Evolutionary conservation across 2,797 vertebrate genomes (phyloP).

Genomic region (Pristis pectinata): DNA sequence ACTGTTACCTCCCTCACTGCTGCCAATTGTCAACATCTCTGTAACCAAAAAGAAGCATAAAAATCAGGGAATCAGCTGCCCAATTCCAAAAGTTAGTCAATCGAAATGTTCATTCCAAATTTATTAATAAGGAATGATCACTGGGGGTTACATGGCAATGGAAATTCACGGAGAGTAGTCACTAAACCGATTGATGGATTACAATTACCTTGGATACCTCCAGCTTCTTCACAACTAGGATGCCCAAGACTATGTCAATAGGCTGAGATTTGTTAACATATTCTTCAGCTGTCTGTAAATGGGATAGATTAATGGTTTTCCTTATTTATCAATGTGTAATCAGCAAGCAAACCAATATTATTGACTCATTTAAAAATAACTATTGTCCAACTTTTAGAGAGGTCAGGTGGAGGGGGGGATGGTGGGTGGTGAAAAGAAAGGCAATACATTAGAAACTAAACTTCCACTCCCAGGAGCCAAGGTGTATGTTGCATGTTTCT

Average conservation of each 20-base stretch:
- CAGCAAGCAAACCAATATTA: conserved; percentile 17
- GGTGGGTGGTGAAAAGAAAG: too few relatives aligned
- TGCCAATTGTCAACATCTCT: neutral
- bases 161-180: neutral
- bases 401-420: neutral
- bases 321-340: conserved; percentile 14
- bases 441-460: neutral
- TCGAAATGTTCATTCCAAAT: neutral
- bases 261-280: neutral
- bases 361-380: neutral
- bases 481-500: neutral
- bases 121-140: neutral
- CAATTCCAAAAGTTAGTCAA: neutral
- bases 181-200: neutral
- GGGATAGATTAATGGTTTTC: conserved; percentile 32
- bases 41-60: neutral
- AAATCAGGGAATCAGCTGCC: neutral
- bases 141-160: neutral
- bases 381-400: neutral
- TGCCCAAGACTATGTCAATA: neutral
- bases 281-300: conserved; percentile 1
- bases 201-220: neutral
- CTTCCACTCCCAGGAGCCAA: neutral
- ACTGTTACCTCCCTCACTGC: too few relatives aligned
- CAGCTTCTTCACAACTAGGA: neutral